Conservation (phyloP, 1,140 invertebrate species). For the Drosophila guanche region DNA sequence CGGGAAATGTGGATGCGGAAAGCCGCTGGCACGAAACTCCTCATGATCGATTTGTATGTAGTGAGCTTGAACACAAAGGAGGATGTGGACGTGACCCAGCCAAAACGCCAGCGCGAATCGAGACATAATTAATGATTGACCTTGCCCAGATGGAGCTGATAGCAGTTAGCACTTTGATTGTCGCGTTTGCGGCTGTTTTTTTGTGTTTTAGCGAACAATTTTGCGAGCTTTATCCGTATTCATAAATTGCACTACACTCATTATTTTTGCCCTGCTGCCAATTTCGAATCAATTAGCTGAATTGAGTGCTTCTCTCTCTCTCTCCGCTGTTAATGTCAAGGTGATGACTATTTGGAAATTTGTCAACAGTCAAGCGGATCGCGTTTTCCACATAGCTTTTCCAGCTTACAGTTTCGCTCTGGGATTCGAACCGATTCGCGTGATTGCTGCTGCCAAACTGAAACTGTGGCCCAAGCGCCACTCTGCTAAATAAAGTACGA, state of each 20-base stretch:
- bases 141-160: slow-evolving; percentile 57
- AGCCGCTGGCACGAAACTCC: slow-evolving; percentile 72
- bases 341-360: slow-evolving; percentile 66
- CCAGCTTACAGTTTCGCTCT: slow-evolving; percentile 13
- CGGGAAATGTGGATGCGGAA: slow-evolving; percentile 63
- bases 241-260: slow-evolving; percentile 70
- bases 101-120: slow-evolving; percentile 12
- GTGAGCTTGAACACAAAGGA: slow-evolving; percentile 40
- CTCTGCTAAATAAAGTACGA: slow-evolving; percentile 44
- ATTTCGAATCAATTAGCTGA: slow-evolving; percentile 56
- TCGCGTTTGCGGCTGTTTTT: slow-evolving; percentile 51
- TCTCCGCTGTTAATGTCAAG: slow-evolving; percentile 39
- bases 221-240: slow-evolving; percentile 47
- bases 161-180: slow-evolving; percentile 66
- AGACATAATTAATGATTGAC: slow-evolving; percentile 46
- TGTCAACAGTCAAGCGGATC: slow-evolving; percentile 52
- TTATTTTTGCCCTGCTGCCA: slow-evolving; percentile 39
- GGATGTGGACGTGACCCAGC: slow-evolving; percentile 3
- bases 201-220: slow-evolving; percentile 50
- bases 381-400: slow-evolving; percentile 51
- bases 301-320: slow-evolving; percentile 7
- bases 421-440: slow-evolving; percentile 45
- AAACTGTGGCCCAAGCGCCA: slow-evolving; percentile 21
- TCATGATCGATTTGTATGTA: slow-evolving; percentile 79
- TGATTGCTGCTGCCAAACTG: slow-evolving; percentile 68